Percentiles rank a stretch among this genome's conserved stretches.
Conservation (phyloP, 1,140 invertebrate species). For the Drosophila tsacasi region DNA sequence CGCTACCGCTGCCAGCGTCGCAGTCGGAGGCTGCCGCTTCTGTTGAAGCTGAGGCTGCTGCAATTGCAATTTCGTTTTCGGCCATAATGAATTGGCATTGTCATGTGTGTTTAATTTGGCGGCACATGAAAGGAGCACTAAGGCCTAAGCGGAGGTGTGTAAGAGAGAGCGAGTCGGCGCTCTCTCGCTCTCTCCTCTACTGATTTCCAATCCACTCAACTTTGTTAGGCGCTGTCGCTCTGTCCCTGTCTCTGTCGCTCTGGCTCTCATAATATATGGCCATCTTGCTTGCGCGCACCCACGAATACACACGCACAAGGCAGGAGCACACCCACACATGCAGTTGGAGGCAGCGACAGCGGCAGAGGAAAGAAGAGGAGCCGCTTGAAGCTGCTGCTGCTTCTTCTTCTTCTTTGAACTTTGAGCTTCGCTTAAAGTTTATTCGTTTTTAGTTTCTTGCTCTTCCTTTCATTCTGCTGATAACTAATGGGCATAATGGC, state of each 20-base stretch:
- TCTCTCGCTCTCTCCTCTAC: constrained; percentile 38
- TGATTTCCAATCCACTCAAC: constrained; percentile 57
- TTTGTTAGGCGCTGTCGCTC: constrained; percentile 24
- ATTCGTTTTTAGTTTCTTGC: constrained; percentile 39
- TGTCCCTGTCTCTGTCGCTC: constrained; percentile 15
- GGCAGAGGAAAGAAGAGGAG: constrained; percentile 11
- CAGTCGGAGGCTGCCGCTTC: not conserved
- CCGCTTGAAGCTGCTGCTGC: constrained; percentile 18
- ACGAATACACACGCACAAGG: constrained; percentile 31
- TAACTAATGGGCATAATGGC: constrained; percentile 64
- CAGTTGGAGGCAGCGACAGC: constrained; percentile 1
- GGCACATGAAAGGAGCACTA: constrained; percentile 32
- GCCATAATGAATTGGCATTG: constrained; percentile 72
- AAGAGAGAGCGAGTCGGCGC: constrained; percentile 11
- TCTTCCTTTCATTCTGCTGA: constrained; percentile 19
- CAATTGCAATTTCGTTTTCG: constrained; percentile 40
- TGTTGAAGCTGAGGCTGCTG: constrained; percentile 16
- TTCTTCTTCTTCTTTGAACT: constrained; percentile 34
- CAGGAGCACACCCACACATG: constrained; percentile 20
- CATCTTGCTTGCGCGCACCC: constrained; percentile 53
- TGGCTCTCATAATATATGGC: constrained; percentile 27
- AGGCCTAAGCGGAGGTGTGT: constrained; percentile 6
- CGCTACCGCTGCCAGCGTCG: constrained; percentile 8
- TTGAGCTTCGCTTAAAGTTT: constrained; percentile 49
- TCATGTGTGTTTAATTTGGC: constrained; percentile 55